Conservation (phyloP, 2,888 invertebrate species). For the Steinernema hermaphroditum region DNA sequence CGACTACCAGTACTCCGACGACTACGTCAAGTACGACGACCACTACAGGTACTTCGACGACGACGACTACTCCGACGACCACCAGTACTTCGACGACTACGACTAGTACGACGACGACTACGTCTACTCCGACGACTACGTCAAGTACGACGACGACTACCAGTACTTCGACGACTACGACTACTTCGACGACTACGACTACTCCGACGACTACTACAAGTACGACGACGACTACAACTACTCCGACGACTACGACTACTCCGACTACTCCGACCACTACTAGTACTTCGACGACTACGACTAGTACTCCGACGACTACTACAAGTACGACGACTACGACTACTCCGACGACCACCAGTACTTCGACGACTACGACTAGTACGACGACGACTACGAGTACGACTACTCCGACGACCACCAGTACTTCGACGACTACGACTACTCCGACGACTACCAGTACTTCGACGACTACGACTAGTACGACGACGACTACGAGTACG, state of each 20-base stretch:
- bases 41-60: background rate
- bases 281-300: too few relatives aligned
- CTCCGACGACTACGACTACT: background rate
- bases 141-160: background rate
- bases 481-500: too few relatives aligned
- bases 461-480: too few relatives aligned
- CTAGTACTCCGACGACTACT: too few relatives aligned
- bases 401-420: too few relatives aligned
- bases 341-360: background rate
- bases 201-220: background rate
- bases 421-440: too few relatives aligned
- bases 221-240: too few relatives aligned
- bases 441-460: too few relatives aligned
- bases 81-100: background rate
- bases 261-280: too few relatives aligned
- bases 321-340: background rate
- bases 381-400: too few relatives aligned
- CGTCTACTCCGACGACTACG: background rate
- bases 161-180: background rate
- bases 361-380: background rate
- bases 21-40: slow-evolving; percentile 6
- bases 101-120: background rate
- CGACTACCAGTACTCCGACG: background rate
- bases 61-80: background rate
- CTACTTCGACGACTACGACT: background rate